Evolutionary conservation across 2,113 vertebrate genomes (phyloP).

Genomic region (Crocuta crocuta): DNA sequence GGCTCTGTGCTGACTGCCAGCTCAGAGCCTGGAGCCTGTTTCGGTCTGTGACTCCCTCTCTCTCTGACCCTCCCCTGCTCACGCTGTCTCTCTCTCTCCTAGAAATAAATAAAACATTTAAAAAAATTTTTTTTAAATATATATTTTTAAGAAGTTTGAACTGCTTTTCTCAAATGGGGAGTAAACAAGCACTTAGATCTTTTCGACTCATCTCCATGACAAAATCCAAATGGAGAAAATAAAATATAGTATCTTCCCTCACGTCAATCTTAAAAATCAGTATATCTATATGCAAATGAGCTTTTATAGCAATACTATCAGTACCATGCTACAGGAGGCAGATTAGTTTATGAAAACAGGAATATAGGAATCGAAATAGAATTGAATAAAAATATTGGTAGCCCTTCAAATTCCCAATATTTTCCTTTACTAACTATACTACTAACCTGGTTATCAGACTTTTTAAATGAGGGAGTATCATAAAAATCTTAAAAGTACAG

Average conservation of each 20-base stretch:
- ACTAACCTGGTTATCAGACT: background rate
- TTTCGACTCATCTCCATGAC: background rate
- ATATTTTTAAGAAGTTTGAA: background rate
- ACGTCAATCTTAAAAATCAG: background rate
- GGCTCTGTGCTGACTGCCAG: no score
- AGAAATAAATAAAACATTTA: no score
- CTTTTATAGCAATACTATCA: background rate
- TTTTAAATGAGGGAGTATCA: background rate
- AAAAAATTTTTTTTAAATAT: no score
- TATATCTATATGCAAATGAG: background rate
- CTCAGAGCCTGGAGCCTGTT: no score
- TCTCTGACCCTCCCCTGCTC: no score
- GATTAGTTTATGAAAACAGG: background rate
- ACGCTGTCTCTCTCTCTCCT: no score
- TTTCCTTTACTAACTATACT: background rate
- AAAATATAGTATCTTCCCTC: conserved; percentile 41
- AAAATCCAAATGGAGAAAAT: conserved; percentile 16
- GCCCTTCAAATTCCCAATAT: conserved; percentile 36
- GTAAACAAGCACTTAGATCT: background rate
- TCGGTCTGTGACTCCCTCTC: no score
- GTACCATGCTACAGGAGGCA: background rate
- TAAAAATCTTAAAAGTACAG: background rate
- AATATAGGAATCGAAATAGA: background rate
- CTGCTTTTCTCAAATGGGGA: background rate
- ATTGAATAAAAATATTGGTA: background rate